Base-by-base conservation (phyloP, 2,888 invertebrate genomes). In the Ormia ochracea region DNA sequence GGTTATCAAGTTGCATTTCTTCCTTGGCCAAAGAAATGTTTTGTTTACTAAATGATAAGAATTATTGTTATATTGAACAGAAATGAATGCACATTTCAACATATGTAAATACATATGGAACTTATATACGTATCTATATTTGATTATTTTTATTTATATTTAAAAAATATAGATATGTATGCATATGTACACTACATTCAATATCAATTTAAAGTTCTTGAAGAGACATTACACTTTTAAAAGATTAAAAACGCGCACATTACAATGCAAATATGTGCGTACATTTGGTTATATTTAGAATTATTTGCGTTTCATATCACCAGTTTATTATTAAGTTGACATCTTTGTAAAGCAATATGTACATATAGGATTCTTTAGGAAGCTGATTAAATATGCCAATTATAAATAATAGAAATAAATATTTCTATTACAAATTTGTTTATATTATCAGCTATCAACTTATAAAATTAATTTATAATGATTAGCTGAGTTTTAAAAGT, bases 31-130 rank as follows among this genome's bases (percentile, higher is more conserved):
- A 38, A 65, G 21, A 28, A 2, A 21, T 45, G 38, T 38, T 56
- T 33, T 63, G 12, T 73, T 68, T 73, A 43, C 58, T 61, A 4
- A 72, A 28, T 33, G 78, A 78, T 78, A 78, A 73, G 66, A 10
- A n/a, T 17, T 36, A 26, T 66, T 31, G 31, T 33, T 26, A n/a
- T 10, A 19, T 50, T 54, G 41, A 6, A 33, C 12, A 7, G 28
- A 3, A 28, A 38, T 52, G 10, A 10, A 36, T 45, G 9, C 45
- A 38, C 38, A 12, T 3, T 4, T 6, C 3, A 4, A 3, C 3
- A 14, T 38, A 14, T 10, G 4, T 5, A 38, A 14, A 41, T 41
- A 33, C 33, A 33, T 10, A 33, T 19, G n/a, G n/a, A n/a, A n/a
- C n/a, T n/a, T n/a, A n/a, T n/a, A n/a, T n/a, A n/a, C n/a, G n/a